Evolutionary conservation across 2,113 vertebrate species (phyloP).

Genomic region (Periophthalmodon schlosseri): DNA sequence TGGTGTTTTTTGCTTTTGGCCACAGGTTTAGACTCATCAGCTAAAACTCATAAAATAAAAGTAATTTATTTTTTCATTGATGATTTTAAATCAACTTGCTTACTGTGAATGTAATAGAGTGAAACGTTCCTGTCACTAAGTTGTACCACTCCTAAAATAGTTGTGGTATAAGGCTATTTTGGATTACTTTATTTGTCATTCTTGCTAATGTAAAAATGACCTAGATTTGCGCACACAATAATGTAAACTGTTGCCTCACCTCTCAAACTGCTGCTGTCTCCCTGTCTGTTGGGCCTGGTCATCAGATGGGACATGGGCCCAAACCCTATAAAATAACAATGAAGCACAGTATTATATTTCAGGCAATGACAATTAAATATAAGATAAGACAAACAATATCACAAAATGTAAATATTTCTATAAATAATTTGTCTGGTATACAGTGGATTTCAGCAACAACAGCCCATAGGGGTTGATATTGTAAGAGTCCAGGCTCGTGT

Average conservation of each 20-base stretch:
- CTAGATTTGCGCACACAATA: background rate
- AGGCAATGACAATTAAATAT: background rate
- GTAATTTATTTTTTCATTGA: too few relatives aligned
- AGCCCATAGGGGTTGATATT: background rate
- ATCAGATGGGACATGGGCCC: slow-evolving; percentile 61
- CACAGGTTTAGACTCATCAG: too few relatives aligned
- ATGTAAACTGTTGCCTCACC: slow-evolving; percentile 47
- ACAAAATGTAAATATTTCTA: background rate
- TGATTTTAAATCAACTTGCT: background rate
- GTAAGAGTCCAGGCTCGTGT: slow-evolving; percentile 1
- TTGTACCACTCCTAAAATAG: too few relatives aligned
- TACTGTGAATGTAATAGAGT: too few relatives aligned
- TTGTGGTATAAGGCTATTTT: background rate
- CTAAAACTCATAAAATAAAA: too few relatives aligned
- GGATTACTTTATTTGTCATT: background rate
- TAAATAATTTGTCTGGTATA: background rate
- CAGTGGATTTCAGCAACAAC: background rate
- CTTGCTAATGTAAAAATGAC: background rate
- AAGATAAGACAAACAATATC: background rate
- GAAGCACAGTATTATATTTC: background rate
- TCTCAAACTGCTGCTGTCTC: slow-evolving; percentile 69
- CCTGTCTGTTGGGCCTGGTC: slow-evolving; percentile 61
- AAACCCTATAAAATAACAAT: slow-evolving; percentile 49
- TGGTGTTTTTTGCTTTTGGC: too few relatives aligned
- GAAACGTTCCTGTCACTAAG: too few relatives aligned